Evolutionary conservation across 92 coral and sea anemone species (phyloP), one percentile per base, ranked within the genome.

Genomic region (Metridium senile): DNA sequence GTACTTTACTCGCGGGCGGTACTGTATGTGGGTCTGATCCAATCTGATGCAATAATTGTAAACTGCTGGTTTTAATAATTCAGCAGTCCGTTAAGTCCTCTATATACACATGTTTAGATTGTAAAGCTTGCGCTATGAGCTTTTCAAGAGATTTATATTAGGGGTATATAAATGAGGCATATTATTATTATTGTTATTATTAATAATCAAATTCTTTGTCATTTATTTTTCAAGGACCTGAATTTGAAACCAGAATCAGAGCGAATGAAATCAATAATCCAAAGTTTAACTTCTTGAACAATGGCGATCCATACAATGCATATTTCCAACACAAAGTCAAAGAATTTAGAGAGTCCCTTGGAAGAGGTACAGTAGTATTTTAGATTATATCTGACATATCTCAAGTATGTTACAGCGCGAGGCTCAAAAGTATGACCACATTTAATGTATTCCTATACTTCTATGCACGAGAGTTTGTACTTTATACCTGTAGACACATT

Each of bases 201-300:
- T n/a, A n/a, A n/a, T n/a, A n/a, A n/a, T n/a, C n/a, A 1, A 59
- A 13, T 66, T 9, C 29, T 29, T 1, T 66, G 11, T 30, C 9
- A 7, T 6, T 68, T 9, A 29, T 58, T 2, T 29, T 7, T 63
- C 1, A 56, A 94, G 99, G 99, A 25, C 94, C 97, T 22, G 99
- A 95, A 35, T 95, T 95, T 85, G 97, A 95, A 71, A 87, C 97
- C 68, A 68, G 99, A 76, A 95, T 95, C 84, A 79, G 99, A 49
- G 97, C 92, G 83, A 95, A 95, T 92, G 99, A 95, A 82, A 93
- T 92, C 34, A 95, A 95, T 82, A 95, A 95, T 47, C 99, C 99
- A 56, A 95, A 95, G 84, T 95, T 95, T 76, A 95, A 95, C 78
- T 95, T 95, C 74, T 85, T 95, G 47, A 95, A 95, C 75, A 87